Percentiles rank a stretch among this genome's conserved stretches.
These are phyloP conservation scores for Spatulosminthurus flaviceps DNA, from an alignment of 2,888 invertebrate species.

Conservation along the genomic window DNA sequence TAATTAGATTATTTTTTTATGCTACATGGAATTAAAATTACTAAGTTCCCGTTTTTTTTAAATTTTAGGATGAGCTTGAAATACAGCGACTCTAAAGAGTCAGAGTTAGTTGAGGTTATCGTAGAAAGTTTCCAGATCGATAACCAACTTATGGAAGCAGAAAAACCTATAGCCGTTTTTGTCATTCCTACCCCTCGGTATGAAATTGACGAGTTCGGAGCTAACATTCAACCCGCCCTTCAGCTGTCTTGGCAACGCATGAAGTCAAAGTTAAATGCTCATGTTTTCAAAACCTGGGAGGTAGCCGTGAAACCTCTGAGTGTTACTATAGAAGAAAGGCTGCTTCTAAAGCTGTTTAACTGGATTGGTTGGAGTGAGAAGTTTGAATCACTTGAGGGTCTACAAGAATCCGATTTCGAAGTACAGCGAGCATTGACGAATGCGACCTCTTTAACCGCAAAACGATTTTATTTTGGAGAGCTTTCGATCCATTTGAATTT, in stretches of 20 bases:
- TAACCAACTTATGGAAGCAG: constrained; percentile 86
- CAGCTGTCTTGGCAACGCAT: constrained; percentile 73
- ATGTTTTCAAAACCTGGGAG: constrained; percentile 60
- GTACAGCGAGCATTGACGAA: constrained; percentile 81
- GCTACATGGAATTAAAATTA: too few relatives aligned
- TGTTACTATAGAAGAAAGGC: constrained; percentile 85
- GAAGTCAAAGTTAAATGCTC: constrained; percentile 61
- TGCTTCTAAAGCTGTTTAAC: constrained; percentile 76
- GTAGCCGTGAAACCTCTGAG: constrained; percentile 69
- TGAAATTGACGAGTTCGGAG: constrained; percentile 65
- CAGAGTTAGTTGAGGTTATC: constrained; percentile 57
- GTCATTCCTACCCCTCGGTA: constrained; percentile 68
- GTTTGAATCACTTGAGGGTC: constrained; percentile 69
- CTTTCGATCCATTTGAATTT: constrained; percentile 81
- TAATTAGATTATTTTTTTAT: too few relatives aligned
- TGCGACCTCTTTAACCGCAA: constrained; percentile 81
- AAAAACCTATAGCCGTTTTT: constrained; percentile 84
- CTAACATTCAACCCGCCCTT: constrained; percentile 77
- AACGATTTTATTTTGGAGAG: constrained; percentile 86
- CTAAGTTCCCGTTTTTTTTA: not conserved
- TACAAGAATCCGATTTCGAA: constrained; percentile 82
- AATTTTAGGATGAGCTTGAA: constrained; percentile 56
- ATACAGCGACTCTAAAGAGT: constrained; percentile 62
- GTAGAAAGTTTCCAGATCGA: constrained; percentile 69
- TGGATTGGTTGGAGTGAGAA: constrained; percentile 68